Percentiles rank a stretch among this genome's conserved stretches.
Evolutionary conservation across 53 echinoderm and acorn worm genomes (phyloP).

Genomic region (Holothuria leucospilota): DNA sequence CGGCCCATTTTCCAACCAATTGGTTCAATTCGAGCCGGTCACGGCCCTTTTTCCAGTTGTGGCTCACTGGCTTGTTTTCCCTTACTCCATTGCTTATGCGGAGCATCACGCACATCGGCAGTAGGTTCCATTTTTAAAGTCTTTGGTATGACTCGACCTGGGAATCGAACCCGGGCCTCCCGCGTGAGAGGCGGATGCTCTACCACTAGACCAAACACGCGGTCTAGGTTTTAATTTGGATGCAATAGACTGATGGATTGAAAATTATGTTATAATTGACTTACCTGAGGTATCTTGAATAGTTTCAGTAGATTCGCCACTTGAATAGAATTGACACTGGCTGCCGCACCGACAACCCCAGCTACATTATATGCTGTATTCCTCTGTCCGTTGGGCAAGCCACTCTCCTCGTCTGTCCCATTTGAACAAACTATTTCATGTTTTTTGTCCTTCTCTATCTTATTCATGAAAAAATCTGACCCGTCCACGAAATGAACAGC

Average conservation of each 20-base stretch:
- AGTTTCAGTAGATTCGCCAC: constrained; percentile 93
- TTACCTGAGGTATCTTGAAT: constrained; percentile 96
- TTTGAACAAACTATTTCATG: constrained; percentile 10
- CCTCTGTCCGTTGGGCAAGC: background rate
- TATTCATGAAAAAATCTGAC: background rate
- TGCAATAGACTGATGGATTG: background rate
- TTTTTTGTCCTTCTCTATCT: background rate
- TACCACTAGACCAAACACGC: no score
- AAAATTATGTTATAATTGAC: background rate
- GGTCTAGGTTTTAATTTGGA: no score
- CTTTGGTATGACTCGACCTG: no score
- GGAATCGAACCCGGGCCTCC: no score
- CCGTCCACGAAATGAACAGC: constrained; percentile 79
- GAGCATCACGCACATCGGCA: no score
- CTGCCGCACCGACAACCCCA: constrained; percentile 84
- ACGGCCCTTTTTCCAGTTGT: no score
- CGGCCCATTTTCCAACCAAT: no score
- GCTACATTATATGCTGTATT: constrained; percentile 49
- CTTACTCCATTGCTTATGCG: no score
- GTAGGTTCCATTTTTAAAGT: no score
- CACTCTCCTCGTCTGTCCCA: constrained; percentile 14
- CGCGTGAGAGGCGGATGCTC: no score
- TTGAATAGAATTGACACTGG: constrained; percentile 83
- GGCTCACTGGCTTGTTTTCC: no score
- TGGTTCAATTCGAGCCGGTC: no score